Percentiles rank a stretch among this genome's conserved stretches.
Evolutionary conservation across 1,140 invertebrate species (phyloP).

Genomic region (Micrasema longulum): DNA sequence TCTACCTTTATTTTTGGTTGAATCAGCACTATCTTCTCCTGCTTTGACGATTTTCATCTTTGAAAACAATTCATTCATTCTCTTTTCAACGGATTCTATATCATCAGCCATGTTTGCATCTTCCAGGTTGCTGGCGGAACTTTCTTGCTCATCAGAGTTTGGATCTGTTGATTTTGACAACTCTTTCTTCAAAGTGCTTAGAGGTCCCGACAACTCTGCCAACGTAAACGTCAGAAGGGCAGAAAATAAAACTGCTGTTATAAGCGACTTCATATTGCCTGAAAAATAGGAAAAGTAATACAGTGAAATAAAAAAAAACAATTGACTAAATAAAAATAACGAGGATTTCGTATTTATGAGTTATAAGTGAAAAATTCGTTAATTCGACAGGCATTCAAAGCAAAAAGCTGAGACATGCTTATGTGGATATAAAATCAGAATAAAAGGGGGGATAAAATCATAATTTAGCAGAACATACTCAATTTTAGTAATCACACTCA

Average conservation of each 20-base stretch:
- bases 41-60: slow-evolving; percentile 18
- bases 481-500: no score
- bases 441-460: no score
- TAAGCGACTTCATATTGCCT: slow-evolving; percentile 46
- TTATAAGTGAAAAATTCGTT: no score
- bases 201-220: slow-evolving; percentile 46
- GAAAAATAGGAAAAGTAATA: slow-evolving; percentile 25
- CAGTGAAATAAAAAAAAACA: neutral
- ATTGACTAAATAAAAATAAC: neutral
- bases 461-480: no score
- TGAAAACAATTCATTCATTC: slow-evolving; percentile 29
- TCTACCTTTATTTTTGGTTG: slow-evolving; percentile 29
- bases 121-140: slow-evolving; percentile 14
- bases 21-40: neutral
- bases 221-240: neutral
- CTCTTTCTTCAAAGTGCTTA: slow-evolving; percentile 40
- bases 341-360: no score
- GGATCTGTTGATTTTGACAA: slow-evolving; percentile 27
- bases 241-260: slow-evolving; percentile 6
- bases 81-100: slow-evolving; percentile 32
- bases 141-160: slow-evolving; percentile 25
- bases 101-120: slow-evolving; percentile 29
- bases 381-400: no score
- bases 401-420: no score
- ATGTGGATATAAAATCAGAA: no score